Evolutionary conservation across 92 coral and sea anemone species (phyloP).

Genomic region (Siderastrea radians): DNA sequence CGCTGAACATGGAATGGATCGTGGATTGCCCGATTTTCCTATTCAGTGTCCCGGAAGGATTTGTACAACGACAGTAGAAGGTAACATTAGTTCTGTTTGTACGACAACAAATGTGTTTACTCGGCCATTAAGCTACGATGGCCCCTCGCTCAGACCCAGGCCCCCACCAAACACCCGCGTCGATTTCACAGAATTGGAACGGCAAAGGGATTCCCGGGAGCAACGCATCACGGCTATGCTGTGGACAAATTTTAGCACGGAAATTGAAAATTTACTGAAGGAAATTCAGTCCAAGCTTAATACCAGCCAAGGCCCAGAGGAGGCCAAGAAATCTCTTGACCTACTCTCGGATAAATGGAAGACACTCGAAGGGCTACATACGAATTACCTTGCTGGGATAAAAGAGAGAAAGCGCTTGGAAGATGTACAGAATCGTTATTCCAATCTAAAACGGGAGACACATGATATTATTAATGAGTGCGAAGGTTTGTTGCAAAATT

Average conservation of each 20-base stretch:
- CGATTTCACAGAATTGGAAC: constrained; percentile 24
- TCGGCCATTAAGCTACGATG: constrained; percentile 13
- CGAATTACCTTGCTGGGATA: constrained; percentile 34
- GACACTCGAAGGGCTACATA: constrained; percentile 29
- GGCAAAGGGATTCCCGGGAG: constrained; percentile 34
- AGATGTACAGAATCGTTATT: constrained; percentile 30
- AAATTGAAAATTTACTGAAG: constrained; percentile 32
- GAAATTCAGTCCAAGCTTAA: constrained; percentile 16
- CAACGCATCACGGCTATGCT: constrained; percentile 36
- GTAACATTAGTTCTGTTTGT: constrained; percentile 14
- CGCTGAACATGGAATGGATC: no score
- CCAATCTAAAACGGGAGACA: constrained; percentile 2
- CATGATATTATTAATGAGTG: neutral
- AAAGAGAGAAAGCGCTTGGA: constrained; percentile 52
- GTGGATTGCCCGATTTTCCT: no score
- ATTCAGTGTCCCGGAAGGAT: no score
- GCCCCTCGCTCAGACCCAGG: constrained; percentile 29
- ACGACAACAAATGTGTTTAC: constrained; percentile 28
- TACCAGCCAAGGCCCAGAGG: constrained; percentile 17
- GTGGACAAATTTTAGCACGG: constrained; percentile 30
- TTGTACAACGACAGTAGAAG: constrained; percentile 7
- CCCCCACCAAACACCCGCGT: constrained; percentile 37
- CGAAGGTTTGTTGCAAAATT: no score
- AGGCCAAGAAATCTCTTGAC: neutral
- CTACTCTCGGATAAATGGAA: constrained; percentile 34